phyloP scores from a whole-genome alignment of 2,888 invertebrate genomes.

The Tupiocoris notatus region DNA sequence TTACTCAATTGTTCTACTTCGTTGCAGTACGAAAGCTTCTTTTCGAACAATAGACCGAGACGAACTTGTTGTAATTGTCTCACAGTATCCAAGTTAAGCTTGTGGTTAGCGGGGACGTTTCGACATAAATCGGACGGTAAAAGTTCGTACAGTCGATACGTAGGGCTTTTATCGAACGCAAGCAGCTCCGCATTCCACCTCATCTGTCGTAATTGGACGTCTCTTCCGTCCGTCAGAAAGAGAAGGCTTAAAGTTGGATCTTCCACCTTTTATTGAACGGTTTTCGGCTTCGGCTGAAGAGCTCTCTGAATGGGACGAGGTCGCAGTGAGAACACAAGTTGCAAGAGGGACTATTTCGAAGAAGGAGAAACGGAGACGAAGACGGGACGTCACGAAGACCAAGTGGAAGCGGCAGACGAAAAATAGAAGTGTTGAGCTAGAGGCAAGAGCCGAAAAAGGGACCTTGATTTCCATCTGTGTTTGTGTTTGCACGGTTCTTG shows the following conservation, averaged over 20 bases:
- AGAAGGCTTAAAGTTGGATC: neutral
- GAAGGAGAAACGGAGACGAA: neutral
- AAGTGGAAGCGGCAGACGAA: neutral
- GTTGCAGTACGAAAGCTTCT: too few relatives aligned
- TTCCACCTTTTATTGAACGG: neutral
- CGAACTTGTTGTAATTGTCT: too few relatives aligned
- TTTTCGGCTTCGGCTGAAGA: neutral
- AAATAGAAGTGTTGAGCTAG: neutral
- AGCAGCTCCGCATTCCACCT: neutral
- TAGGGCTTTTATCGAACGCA: neutral
- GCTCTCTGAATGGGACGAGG: neutral
- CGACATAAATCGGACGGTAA: too few relatives aligned
- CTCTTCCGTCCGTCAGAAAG: neutral
- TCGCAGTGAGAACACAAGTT: too few relatives aligned
- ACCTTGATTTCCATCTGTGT: conserved; percentile 25
- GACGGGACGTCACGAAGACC: neutral
- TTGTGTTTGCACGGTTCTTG: conserved; percentile 29
- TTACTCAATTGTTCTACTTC: too few relatives aligned
- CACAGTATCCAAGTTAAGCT: too few relatives aligned
- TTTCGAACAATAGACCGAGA: too few relatives aligned
- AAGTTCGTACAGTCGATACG: too few relatives aligned
- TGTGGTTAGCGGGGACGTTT: too few relatives aligned
- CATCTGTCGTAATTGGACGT: neutral
- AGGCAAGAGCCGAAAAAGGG: neutral
- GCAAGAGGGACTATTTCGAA: neutral